A percentile compares a stretch with the other conserved stretches of the same genome.
phyloP scores from a whole-genome alignment of 2,113 vertebrate species.

The Castor canadensis region DNA sequence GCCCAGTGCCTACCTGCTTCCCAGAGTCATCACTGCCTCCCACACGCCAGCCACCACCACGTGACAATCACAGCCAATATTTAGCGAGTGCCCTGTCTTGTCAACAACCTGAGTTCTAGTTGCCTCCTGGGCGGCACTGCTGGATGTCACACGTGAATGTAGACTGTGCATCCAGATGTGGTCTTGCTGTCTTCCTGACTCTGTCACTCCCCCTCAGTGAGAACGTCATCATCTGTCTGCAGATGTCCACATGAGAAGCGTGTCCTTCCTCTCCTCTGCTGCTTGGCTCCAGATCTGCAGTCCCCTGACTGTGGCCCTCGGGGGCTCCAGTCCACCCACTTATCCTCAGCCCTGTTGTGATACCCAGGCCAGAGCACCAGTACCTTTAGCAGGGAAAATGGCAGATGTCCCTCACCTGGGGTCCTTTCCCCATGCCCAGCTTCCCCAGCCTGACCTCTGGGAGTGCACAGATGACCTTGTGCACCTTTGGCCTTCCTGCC shows the following conservation, averaged over 20 bases:
- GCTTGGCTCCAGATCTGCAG: background rate
- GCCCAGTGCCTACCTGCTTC: background rate
- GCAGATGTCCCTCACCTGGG: background rate
- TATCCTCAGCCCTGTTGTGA: fast-evolving
- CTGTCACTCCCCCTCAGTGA: background rate
- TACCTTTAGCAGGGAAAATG: fast-evolving
- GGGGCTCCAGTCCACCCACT: too few relatives aligned
- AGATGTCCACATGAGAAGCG: too few relatives aligned
- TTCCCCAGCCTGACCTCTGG: background rate
- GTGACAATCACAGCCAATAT: background rate
- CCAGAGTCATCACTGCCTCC: fast-evolving
- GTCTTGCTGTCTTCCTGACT: fast-evolving
- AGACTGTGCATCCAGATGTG: background rate
- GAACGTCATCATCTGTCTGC: fast-evolving
- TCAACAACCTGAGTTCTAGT: background rate
- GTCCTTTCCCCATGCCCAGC: background rate
- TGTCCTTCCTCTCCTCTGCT: too few relatives aligned
- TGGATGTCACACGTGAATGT: fast-evolving
- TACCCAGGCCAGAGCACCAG: background rate
- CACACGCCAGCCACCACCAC: background rate
- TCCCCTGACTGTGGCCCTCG: background rate
- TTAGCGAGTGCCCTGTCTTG: background rate
- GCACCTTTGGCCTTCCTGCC: background rate
- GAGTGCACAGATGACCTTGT: fast-evolving
- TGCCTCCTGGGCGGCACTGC: background rate